These are phyloP conservation scores for Lophius piscatorius DNA, from an alignment of 2,113 vertebrate genomes.

Conservation along the genomic window DNA sequence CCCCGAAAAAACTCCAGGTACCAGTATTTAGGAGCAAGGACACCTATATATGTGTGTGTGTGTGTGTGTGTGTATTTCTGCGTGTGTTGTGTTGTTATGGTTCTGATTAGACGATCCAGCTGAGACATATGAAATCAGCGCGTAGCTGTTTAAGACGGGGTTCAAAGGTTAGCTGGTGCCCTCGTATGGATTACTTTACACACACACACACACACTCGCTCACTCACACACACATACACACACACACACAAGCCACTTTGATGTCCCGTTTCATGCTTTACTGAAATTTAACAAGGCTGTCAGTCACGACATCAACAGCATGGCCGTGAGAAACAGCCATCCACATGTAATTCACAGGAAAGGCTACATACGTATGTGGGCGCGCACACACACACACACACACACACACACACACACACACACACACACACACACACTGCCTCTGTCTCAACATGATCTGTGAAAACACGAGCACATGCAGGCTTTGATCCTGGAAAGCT, in stretches of 20 bases:
- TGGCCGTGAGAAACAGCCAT: slow-evolving; percentile 70
- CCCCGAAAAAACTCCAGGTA: slow-evolving; percentile 42
- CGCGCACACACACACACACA: background rate
- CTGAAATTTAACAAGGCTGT: slow-evolving; percentile 79
- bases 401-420: slow-evolving; percentile 13
- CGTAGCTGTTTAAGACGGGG: slow-evolving; percentile 75
- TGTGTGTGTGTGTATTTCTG: slow-evolving; percentile 1
- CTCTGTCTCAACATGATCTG: slow-evolving; percentile 64
- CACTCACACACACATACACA: slow-evolving; percentile 19
- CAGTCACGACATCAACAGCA: slow-evolving; percentile 69
- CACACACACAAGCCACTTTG: slow-evolving; percentile 59
- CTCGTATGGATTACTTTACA: slow-evolving; percentile 71
- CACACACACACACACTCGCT: slow-evolving; percentile 18
- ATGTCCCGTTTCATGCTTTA: slow-evolving; percentile 76
- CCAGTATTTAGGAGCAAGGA: slow-evolving; percentile 42
- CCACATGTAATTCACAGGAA: slow-evolving; percentile 60
- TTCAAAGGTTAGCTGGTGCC: slow-evolving; percentile 71
- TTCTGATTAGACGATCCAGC: slow-evolving; percentile 76
- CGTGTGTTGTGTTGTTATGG: slow-evolving; percentile 54
- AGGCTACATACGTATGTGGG: background rate
- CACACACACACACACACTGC: slow-evolving; percentile 22
- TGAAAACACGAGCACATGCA: slow-evolving; percentile 56
- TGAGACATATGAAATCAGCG: slow-evolving; percentile 77
- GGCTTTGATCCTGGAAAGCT: slow-evolving; percentile 66
- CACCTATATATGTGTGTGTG: slow-evolving; percentile 14